Evolutionary conservation across 2,888 invertebrate genomes (phyloP), one percentile per base, ranked within the genome.

Genomic region (Sipha maydis): DNA sequence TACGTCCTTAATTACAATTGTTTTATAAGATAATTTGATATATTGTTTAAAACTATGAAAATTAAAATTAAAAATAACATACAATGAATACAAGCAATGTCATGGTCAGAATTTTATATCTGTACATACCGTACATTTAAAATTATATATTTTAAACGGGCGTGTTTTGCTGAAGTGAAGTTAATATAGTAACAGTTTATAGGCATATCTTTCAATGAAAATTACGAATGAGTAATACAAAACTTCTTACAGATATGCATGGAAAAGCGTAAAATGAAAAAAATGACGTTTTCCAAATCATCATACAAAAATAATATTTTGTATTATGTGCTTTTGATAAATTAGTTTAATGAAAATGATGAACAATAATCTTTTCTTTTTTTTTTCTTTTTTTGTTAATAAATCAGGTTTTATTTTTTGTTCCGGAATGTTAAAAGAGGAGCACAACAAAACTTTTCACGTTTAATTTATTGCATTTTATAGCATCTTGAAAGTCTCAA

Each of bases 401-500:
- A 76, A 84, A 84, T 84, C 76, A 28, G 83, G 31, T 84, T 83
- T 76, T 56, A 54, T 61, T 76, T 84, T 76, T 84, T 61, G 76
- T 84, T 76, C 61, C 25, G 9, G 61, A 31, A 38, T 41, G 76
- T 76, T 84, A 76, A 61, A 76, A 11, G 38, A 84, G 61, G 75
- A 61, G 61, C 56, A 84, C 41, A 76, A 75, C 61, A 61, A 84
- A 84, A 84, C 76, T 84, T 84, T 61, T 61, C 75, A 21, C 61
- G 38, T 84, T 67, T 84, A 84, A 84, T 84, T 76, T 84, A 84
- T 84, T 41, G 61, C 38, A 19, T 67, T 82, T 54, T 84, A 76
- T 61, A 84, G 84, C 61, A 76, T 76, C 84, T 84, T 76, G 84
- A 76, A 76, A 76, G 61, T 76, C 84, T 84, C 84, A 41, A 61